Evolutionary conservation across 2,113 vertebrate genomes (phyloP).

Genomic region (Pseudolaguvia tuberculata): DNA sequence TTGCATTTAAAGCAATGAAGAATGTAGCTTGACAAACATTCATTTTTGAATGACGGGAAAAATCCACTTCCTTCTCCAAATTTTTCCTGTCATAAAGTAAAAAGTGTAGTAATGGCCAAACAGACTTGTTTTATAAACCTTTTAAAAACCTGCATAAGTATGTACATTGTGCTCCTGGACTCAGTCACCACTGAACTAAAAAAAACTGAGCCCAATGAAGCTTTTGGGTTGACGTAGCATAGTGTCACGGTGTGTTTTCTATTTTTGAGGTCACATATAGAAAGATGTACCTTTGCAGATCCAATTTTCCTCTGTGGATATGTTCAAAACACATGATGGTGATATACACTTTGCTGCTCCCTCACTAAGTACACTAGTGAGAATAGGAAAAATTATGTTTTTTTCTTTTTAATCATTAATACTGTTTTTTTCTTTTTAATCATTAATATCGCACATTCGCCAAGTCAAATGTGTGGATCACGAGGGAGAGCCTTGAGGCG

Average conservation of each 20-base stretch:
- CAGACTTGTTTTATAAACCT: conserved; percentile 99
- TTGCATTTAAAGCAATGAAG: conserved; percentile 99
- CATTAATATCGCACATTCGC: too few species aligned
- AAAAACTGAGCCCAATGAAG: conserved; percentile 90
- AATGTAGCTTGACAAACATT: conserved; percentile 99
- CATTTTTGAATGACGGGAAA: conserved; percentile 99
- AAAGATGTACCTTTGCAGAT: conserved; percentile 79
- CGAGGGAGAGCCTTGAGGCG: too few species aligned
- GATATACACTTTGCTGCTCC: conserved; percentile 96
- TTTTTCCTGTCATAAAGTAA: conserved; percentile 97
- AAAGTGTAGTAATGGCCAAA: conserved; percentile 99
- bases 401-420: conserved; percentile 50
- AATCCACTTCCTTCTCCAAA: conserved; percentile 72
- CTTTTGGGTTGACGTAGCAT: conserved; percentile 90
- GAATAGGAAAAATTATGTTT: conserved; percentile 86
- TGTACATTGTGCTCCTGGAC: conserved; percentile 99
- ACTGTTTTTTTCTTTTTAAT: too few species aligned
- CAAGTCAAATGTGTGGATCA: too few species aligned
- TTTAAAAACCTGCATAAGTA: conserved; percentile 99
- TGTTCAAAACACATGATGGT: conserved; percentile 96
- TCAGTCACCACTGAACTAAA: conserved; percentile 92
- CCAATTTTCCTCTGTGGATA: conserved; percentile 93
- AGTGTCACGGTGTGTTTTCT: conserved; percentile 67
- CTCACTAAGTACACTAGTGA: conserved; percentile 87
- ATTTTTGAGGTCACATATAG: conserved; percentile 90